These are phyloP conservation scores for Spinibarbus caldwelli DNA, from an alignment of 2,797 vertebrate species.

Conservation along the genomic window DNA sequence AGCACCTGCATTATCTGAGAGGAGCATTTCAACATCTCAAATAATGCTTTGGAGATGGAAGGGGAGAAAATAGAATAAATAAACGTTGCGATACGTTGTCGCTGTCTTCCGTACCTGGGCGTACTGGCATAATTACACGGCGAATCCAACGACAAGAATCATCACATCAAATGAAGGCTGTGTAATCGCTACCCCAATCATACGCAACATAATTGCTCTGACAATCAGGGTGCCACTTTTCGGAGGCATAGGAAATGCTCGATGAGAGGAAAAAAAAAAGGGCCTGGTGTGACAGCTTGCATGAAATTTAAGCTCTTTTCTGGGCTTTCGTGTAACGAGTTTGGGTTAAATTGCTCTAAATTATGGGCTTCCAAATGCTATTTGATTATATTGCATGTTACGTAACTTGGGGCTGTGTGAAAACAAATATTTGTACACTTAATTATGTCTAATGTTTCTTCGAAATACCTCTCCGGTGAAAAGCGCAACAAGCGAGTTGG, in stretches of 20 bases:
- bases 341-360: constrained; percentile 50
- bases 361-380: constrained; percentile 28
- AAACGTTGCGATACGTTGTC: not conserved
- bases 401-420: constrained; percentile 28
- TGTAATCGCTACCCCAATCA: constrained; percentile 60
- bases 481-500: not conserved
- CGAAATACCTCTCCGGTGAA: not conserved
- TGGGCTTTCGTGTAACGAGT: constrained; percentile 7
- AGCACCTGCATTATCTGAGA: constrained; percentile 39
- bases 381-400: constrained; percentile 42
- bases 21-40: not conserved
- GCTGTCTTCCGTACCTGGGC: constrained; percentile 32
- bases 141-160: constrained; percentile 29
- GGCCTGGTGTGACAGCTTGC: constrained; percentile 35
- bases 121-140: constrained; percentile 43
- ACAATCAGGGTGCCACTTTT: constrained; percentile 53
- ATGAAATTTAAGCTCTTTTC: constrained; percentile 44
- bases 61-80: constrained; percentile 27
- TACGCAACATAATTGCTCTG: constrained; percentile 55
- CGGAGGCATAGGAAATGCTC: constrained; percentile 20
- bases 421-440: constrained; percentile 48
- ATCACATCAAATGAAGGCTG: constrained; percentile 28
- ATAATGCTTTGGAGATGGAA: constrained; percentile 18
- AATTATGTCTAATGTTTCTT: constrained; percentile 11
- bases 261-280: constrained; percentile 9